phyloP scores from a whole-genome alignment of 2,888 invertebrate genomes.

The Lottia scabra region DNA sequence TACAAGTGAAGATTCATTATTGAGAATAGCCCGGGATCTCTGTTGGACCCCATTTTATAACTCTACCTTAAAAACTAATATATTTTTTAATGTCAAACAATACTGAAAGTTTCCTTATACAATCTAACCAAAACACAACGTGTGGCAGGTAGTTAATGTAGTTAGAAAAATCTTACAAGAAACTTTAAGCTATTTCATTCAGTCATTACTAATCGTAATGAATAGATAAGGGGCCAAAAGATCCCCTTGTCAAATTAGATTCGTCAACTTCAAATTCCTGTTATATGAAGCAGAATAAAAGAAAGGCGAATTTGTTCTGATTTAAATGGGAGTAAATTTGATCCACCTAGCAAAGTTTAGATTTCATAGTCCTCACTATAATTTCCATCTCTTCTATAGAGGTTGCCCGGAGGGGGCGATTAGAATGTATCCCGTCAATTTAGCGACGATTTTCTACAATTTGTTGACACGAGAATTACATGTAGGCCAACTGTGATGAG shows the following conservation, averaged over 20 bases:
- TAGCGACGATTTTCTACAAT: background rate
- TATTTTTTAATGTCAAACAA: too few species aligned
- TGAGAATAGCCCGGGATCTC: too few species aligned
- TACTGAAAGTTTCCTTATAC: too few species aligned
- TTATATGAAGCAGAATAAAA: slow-evolving; percentile 1
- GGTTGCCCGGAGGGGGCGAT: background rate
- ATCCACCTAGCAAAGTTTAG: background rate
- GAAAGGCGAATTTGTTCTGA: slow-evolving; percentile 3
- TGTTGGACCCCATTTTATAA: too few species aligned
- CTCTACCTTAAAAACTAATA: too few species aligned
- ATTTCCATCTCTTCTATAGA: background rate
- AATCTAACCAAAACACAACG: too few species aligned
- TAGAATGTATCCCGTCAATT: background rate
- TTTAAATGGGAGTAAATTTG: background rate
- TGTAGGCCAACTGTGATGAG: too few species aligned
- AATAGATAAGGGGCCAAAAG: background rate
- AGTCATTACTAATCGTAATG: background rate
- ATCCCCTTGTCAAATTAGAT: slow-evolving; percentile 6
- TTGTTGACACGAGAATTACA: too few species aligned
- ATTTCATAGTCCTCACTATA: background rate
- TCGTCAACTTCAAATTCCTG: slow-evolving; percentile 4
- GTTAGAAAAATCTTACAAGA: too few species aligned
- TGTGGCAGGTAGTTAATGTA: too few species aligned
- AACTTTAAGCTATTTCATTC: background rate
- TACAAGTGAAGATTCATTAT: too few species aligned